Percentiles rank a stretch among this genome's conserved stretches.
phyloP scores from a whole-genome alignment of 2,113 vertebrate genomes.

The Erythrocercus mccallii region DNA sequence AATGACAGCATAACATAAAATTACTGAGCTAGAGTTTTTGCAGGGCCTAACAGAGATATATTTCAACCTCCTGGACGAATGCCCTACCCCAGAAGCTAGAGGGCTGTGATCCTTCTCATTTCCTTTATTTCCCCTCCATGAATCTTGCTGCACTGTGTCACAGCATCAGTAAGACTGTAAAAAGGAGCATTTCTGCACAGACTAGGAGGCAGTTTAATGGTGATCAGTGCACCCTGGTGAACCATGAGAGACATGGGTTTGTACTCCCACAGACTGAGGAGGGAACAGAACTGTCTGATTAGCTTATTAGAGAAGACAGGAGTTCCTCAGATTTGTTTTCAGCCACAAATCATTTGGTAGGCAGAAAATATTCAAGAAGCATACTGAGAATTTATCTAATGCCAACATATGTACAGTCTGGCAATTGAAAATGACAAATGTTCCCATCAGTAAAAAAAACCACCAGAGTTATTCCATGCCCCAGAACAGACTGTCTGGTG shows the following conservation, averaged over 20 bases:
- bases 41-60: neutral
- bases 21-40: neutral
- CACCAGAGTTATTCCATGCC: neutral
- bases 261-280: neutral
- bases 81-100: neutral
- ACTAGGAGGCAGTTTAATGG: neutral
- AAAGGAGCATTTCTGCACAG: neutral
- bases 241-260: neutral
- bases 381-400: neutral
- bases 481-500: neutral
- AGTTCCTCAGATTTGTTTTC: neutral
- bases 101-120: neutral
- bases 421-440: conserved; percentile 13
- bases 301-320: neutral
- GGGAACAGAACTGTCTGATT: neutral
- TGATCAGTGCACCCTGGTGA: neutral
- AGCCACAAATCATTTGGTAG: neutral
- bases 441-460: neutral
- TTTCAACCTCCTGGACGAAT: neutral
- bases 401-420: neutral
- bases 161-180: neutral
- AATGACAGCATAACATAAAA: neutral
- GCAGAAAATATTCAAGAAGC: neutral
- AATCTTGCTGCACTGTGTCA: neutral
- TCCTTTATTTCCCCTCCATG: neutral